Base-by-base conservation (phyloP, 1,140 invertebrate species). In the Pseudobourletiella spinata region DNA sequence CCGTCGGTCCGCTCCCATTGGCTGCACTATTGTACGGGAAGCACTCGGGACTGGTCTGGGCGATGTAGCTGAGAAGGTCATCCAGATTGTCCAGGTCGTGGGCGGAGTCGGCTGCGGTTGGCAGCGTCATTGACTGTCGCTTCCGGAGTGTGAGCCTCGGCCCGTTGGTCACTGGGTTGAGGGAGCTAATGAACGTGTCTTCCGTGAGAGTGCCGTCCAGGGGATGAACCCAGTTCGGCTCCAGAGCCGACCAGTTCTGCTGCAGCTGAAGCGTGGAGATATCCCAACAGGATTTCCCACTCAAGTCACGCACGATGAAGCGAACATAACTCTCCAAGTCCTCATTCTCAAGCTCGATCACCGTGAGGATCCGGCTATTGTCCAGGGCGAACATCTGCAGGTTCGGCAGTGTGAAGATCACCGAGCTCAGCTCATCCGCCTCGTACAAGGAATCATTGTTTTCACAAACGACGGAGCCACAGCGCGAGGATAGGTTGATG, bases 221-320 rank as follows among this genome's bases (percentile, higher is more conserved):
- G 14, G 28, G 63, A 32, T 50, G 58, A 46, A 29, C 32, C n/a
- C 16, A 25, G 11, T 51, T 28, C n/a, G 48, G 30, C 26, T 26
- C 18, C 1, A 43, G 2, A 11, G 20, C 42, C 4, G 46, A 22
- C 0, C 20, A 29, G 0, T 30, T 22, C 1, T 54, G 25, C 3
- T 32, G 26, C 22, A 57, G 20, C 18, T 92, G 91, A 1, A 97
- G 77, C 46, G 93, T 87, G 0, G 91, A 90, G 52, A 89, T 90
- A 75, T 97, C 93, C 94, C 94, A 98, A 66, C 89, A 93, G 52
- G 89, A 88, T 77, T 96, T 97, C n/a, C 95, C 94, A 50, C 88
- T 86, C n/a, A 97, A 78, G 77, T 96, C 93, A 29, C 95, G 79
- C 50, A 97, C 76, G 14, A 98, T 79, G 22, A 96, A 84, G 28